Percentiles rank a stretch among this genome's conserved stretches.
phyloP scores from a whole-genome alignment of 2,888 invertebrate genomes.

The Sinodicranocentrus sp. region DNA sequence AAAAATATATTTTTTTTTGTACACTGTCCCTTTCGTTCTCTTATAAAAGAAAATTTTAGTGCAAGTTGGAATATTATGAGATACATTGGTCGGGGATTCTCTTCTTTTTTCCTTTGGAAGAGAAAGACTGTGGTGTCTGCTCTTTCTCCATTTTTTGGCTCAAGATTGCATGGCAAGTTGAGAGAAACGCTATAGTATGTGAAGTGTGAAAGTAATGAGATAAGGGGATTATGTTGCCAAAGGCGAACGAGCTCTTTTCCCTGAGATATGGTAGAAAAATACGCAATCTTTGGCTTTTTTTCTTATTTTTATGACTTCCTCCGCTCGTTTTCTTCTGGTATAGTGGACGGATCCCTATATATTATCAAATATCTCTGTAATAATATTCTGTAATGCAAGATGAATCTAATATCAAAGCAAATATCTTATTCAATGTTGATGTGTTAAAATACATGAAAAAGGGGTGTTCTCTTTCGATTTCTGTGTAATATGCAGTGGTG shows the following conservation, averaged over 20 bases:
- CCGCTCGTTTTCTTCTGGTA: constrained; percentile 2
- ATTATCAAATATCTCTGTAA: constrained; percentile 13
- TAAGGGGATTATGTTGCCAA: constrained; percentile 71
- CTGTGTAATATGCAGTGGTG: background rate
- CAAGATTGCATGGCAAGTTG: constrained; percentile 42
- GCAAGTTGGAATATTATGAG: too few species aligned
- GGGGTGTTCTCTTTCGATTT: too few species aligned
- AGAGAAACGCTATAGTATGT: constrained; percentile 54
- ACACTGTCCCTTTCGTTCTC: too few species aligned
- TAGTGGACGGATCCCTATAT: background rate
- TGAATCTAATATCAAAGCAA: constrained; percentile 41
- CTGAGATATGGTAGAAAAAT: constrained; percentile 60
- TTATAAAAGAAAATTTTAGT: too few species aligned
- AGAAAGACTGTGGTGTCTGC: constrained; percentile 31
- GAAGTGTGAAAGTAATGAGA: constrained; percentile 73
- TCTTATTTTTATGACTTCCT: constrained; percentile 66
- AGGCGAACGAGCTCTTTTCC: constrained; percentile 58
- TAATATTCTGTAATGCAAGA: constrained; percentile 55
- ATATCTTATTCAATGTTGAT: constrained; percentile 32
- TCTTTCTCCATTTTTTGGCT: constrained; percentile 59
- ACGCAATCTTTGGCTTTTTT: constrained; percentile 60
- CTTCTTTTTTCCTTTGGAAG: constrained; percentile 17
- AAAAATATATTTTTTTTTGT: too few species aligned
- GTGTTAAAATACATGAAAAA: background rate
- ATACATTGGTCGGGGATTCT: background rate